Base-by-base conservation (phyloP, 92 coral and sea anemone genomes). In the Zoanthus sociatus region DNA sequence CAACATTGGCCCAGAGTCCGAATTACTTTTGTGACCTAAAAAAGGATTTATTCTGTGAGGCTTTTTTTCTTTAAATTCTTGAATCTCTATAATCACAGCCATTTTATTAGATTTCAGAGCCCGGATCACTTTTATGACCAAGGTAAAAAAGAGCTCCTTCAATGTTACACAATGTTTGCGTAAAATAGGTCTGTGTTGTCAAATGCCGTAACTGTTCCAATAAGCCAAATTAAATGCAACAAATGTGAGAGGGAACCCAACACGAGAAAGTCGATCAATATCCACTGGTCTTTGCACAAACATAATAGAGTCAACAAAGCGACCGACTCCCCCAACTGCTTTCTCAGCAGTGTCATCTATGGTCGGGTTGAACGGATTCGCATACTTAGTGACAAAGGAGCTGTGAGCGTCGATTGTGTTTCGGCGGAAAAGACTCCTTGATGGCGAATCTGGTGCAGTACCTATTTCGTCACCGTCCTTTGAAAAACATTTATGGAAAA, bases 231-330 rank as follows among this genome's bases (percentile, higher is more conserved):
- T 96, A 61, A 96, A 96, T 21, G 90, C 95, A 44, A 96, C 74
- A 86, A 96, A 96, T 31, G 95, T 83, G 69, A 96, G 60, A 12
- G 98, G 98, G 46, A 95, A 96, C 14, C 95, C 94, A 51, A 95
- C 76, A 16, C 99, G 94, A 73, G 99, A 95, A 42, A 92, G 63
- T 46, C 56, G 93, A 88, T 96, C 99, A 63, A 96, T 93, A 61
- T 67, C 83, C 0, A 72, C 73, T 47, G 92, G 89, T 53, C 63
- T 84, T 33, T 68, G 32, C 45, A 42, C 6, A 12, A 17, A n/a
- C 26, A 60, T 79, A 9, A 61, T 60, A 6, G 84, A 79, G 12
- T 63, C 84, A n/a, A 47, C 17, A 17, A 61, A 79, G 56, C 84
- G 55, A 45, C 73, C 3, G 58, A 78, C n/a, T 32, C 84, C 71